These are phyloP conservation scores for Alligator sinensis DNA, from an alignment of 2,113 vertebrate species.

Conservation along the genomic window DNA sequence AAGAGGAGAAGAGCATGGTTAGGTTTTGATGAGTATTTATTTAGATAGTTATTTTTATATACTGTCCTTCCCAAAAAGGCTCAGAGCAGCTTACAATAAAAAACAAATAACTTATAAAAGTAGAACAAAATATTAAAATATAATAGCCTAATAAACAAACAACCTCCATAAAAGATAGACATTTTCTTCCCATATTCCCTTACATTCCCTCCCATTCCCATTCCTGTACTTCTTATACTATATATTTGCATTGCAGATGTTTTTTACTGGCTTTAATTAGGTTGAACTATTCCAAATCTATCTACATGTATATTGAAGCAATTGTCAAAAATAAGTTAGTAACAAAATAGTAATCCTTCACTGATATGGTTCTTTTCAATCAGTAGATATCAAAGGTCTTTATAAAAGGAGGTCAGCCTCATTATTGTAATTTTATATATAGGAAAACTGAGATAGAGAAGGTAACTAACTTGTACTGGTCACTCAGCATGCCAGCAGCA, in stretches of 20 bases:
- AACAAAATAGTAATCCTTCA: not conserved
- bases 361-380: not conserved
- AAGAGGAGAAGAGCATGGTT: conserved; percentile 2
- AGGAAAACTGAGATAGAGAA: not conserved
- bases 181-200: no score
- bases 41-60: not conserved
- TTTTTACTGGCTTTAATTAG: not conserved
- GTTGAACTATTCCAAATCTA: not conserved
- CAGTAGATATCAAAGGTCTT: not conserved
- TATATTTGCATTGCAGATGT: not conserved
- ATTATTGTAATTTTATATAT: not conserved
- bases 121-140: no score
- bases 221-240: no score
- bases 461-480: not conserved
- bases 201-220: no score
- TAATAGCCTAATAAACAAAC: no score
- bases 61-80: no score
- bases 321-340: not conserved
- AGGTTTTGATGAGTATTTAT: not conserved
- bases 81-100: no score
- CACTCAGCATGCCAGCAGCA: not conserved
- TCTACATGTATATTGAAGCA: not conserved
- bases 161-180: no score
- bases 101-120: no score
- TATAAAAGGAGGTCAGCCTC: not conserved